These are phyloP conservation scores for Elmis aenea DNA, from an alignment of 2,888 invertebrate species.

Conservation along the genomic window DNA sequence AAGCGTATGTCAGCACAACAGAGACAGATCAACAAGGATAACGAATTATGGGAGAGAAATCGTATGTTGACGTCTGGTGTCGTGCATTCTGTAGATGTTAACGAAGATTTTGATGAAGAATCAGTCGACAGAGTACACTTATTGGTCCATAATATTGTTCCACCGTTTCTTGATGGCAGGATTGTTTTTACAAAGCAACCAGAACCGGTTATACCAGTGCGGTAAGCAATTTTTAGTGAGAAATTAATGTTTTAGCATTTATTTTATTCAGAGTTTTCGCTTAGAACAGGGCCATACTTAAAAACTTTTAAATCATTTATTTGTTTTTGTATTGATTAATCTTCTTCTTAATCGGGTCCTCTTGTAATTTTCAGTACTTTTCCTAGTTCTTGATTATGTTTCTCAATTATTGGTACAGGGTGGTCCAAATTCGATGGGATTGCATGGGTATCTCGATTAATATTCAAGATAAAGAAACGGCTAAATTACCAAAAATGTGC, in stretches of 20 bases:
- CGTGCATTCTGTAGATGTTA: conserved; percentile 81
- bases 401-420: no score
- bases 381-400: no score
- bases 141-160: conserved; percentile 95
- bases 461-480: no score
- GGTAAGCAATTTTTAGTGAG: conserved; percentile 38
- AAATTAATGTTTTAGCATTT: conserved; percentile 1
- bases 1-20: conserved; percentile 93
- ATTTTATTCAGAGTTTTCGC: no score
- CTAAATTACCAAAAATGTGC: no score
- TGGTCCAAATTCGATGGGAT: no score
- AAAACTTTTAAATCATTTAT: no score
- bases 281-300: no score
- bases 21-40: conserved; percentile 96
- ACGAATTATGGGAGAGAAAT: conserved; percentile 98
- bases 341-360: no score
- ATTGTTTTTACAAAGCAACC: conserved; percentile 99
- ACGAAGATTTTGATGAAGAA: conserved; percentile 94
- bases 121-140: conserved; percentile 92
- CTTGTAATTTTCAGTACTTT: no score
- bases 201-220: conserved; percentile 95
- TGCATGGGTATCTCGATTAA: no score
- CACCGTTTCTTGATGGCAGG: conserved; percentile 96
- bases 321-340: no score
- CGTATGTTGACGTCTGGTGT: conserved; percentile 95